These are phyloP conservation scores for Sinopyrophorus schimmeli DNA, from an alignment of 2,888 invertebrate genomes.

Conservation along the genomic window DNA sequence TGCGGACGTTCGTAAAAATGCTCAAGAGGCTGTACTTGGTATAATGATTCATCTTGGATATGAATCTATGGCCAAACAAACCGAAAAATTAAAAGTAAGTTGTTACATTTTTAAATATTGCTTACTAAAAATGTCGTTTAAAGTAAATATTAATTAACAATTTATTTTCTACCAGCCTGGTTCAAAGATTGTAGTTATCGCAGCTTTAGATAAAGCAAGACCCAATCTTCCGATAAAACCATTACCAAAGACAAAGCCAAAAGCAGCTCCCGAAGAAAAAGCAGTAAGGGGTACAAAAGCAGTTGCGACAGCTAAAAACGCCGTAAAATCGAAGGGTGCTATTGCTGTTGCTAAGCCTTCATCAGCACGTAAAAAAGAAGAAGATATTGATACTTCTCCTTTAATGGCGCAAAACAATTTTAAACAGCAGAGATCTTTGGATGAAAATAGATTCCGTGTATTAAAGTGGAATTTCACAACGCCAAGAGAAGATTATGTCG, in stretches of 20 bases:
- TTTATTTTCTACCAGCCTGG: conserved; percentile 60
- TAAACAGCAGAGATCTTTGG: conserved; percentile 90
- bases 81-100: conserved; percentile 75
- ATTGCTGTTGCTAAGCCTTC: conserved; percentile 49
- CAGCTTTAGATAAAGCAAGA: conserved; percentile 81
- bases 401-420: conserved; percentile 79
- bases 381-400: conserved; percentile 81
- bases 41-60: conserved; percentile 93
- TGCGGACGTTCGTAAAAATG: conserved; percentile 87
- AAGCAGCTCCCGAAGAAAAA: conserved; percentile 55
- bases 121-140: conserved; percentile 13
- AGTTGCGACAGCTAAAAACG: conserved; percentile 57
- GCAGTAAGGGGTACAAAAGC: conserved; percentile 62
- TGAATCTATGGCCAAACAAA: conserved; percentile 73
- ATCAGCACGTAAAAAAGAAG: conserved; percentile 74
- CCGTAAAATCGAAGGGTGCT: conserved; percentile 58
- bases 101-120: conserved; percentile 1
- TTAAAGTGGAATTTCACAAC: conserved; percentile 95
- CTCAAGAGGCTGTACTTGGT: conserved; percentile 86
- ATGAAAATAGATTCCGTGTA: conserved; percentile 91
- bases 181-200: conserved; percentile 75
- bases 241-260: conserved; percentile 65
- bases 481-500: conserved; percentile 92
- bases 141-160: too few relatives aligned
- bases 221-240: conserved; percentile 84